A percentile compares a stretch with the other conserved stretches of the same genome.
Conservation (phyloP, 1,140 invertebrate genomes). For the Brachionus koreanus region DNA sequence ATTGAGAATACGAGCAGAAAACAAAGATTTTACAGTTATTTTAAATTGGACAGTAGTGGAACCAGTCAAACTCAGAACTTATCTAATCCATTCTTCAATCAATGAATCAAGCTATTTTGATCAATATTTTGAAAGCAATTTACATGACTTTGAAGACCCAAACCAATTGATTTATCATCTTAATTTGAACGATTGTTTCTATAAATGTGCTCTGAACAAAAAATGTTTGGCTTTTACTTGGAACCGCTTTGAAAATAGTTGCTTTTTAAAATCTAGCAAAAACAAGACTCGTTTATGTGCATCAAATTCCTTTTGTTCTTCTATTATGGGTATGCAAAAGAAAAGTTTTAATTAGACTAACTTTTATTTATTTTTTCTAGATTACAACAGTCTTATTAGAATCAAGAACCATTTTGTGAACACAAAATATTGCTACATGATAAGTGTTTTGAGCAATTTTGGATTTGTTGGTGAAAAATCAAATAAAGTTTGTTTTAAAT, state of each 20-base stretch:
- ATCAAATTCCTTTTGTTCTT: slow-evolving; percentile 17
- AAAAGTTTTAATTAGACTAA: background rate
- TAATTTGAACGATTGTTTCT: slow-evolving; percentile 28
- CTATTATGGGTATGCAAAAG: background rate
- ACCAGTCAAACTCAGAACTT: slow-evolving; percentile 30
- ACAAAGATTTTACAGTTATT: background rate
- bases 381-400: background rate
- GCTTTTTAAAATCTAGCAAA: slow-evolving; percentile 20
- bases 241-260: background rate
- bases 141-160: background rate
- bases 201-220: background rate
- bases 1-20: slow-evolving; percentile 15
- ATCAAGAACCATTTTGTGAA: slow-evolving; percentile 43
- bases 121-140: slow-evolving; percentile 30
- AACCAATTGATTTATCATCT: background rate
- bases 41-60: slow-evolving; percentile 24
- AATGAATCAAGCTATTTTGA: slow-evolving; percentile 40
- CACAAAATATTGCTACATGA: slow-evolving; percentile 43
- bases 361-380: background rate
- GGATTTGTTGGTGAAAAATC: slow-evolving; percentile 32
- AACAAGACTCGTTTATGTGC: background rate
- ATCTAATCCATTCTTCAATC: slow-evolving; percentile 22
- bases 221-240: slow-evolving; percentile 27
- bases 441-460: slow-evolving; percentile 17
- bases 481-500: slow-evolving; percentile 37